Percentiles rank a stretch among this genome's conserved stretches.
Conservation (phyloP, 2,888 invertebrate genomes). For the Caenorhabditis sp. region DNA sequence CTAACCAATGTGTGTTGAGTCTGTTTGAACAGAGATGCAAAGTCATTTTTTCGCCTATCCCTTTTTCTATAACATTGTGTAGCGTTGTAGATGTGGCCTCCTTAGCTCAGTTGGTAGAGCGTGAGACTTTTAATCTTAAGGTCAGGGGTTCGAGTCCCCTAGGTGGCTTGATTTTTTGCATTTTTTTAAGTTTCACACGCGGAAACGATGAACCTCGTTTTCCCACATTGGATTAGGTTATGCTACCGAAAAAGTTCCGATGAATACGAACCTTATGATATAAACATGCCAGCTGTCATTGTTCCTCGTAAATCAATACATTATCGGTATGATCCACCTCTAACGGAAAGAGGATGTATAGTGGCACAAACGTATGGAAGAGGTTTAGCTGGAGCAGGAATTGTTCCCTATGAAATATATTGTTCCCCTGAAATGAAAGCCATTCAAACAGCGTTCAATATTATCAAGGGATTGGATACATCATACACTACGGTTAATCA, state of each 20-base stretch:
- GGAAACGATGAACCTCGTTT: constrained; percentile 30
- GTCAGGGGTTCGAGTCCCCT: constrained; percentile 59
- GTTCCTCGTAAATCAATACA: constrained; percentile 15
- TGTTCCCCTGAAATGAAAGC: constrained; percentile 39
- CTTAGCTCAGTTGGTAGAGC: constrained; percentile 65
- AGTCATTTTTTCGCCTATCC: not conserved
- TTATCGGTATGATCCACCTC: constrained; percentile 34
- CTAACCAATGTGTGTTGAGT: not conserved
- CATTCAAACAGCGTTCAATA: constrained; percentile 25
- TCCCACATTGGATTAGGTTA: constrained; percentile 38
- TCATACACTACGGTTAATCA: constrained; percentile 28
- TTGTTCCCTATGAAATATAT: constrained; percentile 29
- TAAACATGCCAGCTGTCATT: constrained; percentile 36
- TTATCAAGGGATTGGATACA: constrained; percentile 31
- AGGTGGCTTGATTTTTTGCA: constrained; percentile 45
- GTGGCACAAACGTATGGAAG: constrained; percentile 39
- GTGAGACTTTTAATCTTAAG: constrained; percentile 64
- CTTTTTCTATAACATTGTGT: not conserved
- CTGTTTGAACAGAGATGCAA: not conserved
- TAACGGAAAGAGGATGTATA: constrained; percentile 40
- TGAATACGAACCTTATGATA: constrained; percentile 36
- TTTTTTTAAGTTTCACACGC: constrained; percentile 30
- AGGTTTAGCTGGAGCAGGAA: constrained; percentile 9
- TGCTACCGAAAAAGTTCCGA: constrained; percentile 28
- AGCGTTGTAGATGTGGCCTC: constrained; percentile 13